Evolutionary conservation across 2,888 invertebrate species (phyloP).

Genomic region (Penaeus monodon): DNA sequence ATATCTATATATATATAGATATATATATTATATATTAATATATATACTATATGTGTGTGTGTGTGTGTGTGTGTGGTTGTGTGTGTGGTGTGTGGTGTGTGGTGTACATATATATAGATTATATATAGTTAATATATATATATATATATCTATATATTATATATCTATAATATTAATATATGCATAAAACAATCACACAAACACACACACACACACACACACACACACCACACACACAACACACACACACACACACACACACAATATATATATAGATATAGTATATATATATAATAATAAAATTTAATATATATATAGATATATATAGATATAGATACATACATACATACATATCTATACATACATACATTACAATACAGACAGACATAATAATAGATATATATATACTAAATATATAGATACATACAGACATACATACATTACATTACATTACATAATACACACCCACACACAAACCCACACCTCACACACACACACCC

Average conservation of each 20-base stretch:
- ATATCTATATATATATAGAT: too few relatives aligned
- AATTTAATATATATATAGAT: conserved; percentile 40
- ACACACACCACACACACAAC: neutral
- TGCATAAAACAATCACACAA: conserved; percentile 17
- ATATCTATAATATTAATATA: conserved; percentile 31
- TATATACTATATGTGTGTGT: too few relatives aligned
- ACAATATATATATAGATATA: conserved; percentile 40
- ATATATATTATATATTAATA: too few relatives aligned
- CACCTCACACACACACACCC: too few relatives aligned
- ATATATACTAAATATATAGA: neutral
- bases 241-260: conserved; percentile 33
- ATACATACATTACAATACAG: too few relatives aligned
- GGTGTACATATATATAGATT: too few relatives aligned
- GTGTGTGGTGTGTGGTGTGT: too few relatives aligned
- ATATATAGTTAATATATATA: conserved; percentile 13
- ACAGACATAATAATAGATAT: neutral
- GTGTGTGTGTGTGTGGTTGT: too few relatives aligned
- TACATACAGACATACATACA: too few relatives aligned
- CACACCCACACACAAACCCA: too few relatives aligned
- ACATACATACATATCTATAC: conserved; percentile 1
- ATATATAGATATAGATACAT: conserved; percentile 38
- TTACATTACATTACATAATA: too few relatives aligned
- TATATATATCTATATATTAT: conserved; percentile 30
- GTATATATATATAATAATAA: conserved; percentile 17
- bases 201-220: neutral